These are phyloP conservation scores for Uropsilus gracilis DNA, from an alignment of 2,113 vertebrate genomes.

Conservation along the genomic window DNA sequence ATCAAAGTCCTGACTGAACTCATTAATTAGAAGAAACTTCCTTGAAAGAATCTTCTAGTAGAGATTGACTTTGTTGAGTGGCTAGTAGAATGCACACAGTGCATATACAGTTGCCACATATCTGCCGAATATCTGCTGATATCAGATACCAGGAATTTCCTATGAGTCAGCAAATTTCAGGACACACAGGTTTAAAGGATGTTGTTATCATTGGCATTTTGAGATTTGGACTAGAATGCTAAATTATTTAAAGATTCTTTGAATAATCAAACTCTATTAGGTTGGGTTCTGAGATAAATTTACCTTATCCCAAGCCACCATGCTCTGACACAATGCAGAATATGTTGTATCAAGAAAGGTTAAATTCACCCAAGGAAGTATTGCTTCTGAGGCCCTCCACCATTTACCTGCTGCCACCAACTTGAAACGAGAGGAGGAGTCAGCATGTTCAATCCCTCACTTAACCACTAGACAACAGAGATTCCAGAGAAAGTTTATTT, in stretches of 20 bases:
- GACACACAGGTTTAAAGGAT: neutral
- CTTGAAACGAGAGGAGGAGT: conserved; percentile 10
- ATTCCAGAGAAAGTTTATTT: conserved; percentile 75
- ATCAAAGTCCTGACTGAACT: neutral
- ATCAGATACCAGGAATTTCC: neutral
- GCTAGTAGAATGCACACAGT: neutral
- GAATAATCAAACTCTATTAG: neutral
- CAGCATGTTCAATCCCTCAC: conserved; percentile 46
- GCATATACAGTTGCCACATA: neutral
- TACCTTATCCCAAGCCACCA: neutral
- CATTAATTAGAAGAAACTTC: neutral
- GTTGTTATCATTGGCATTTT: neutral
- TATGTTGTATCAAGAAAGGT: neutral
- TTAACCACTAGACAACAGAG: conserved; percentile 69
- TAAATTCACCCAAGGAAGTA: neutral
- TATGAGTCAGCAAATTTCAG: neutral
- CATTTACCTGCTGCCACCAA: neutral
- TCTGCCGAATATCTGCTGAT: too few species aligned
- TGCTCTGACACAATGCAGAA: neutral
- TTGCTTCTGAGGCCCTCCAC: neutral
- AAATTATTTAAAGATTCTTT: neutral
- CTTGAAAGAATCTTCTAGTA: neutral
- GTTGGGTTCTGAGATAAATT: neutral
- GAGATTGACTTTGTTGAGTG: neutral
- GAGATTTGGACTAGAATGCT: neutral